Conservation (phyloP, 2,888 invertebrate genomes). For the Acanthosepion lycidas region DNA sequence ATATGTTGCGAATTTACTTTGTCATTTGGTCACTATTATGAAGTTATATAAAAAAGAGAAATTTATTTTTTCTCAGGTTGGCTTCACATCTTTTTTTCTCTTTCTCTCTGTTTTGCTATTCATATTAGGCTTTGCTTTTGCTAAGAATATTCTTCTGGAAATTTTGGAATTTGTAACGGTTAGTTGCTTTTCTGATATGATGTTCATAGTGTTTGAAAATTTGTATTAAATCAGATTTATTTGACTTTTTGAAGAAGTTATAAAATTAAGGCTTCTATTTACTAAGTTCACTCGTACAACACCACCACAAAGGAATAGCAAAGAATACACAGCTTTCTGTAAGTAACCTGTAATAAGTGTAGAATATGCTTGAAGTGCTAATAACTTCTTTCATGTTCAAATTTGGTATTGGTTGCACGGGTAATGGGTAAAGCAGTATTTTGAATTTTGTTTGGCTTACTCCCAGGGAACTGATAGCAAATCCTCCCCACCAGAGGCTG, state of each 20-base stretch:
- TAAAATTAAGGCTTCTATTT: not conserved
- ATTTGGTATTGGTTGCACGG: not conserved
- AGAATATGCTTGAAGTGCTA: not conserved
- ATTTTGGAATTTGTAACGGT: no score
- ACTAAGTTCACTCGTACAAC: not conserved
- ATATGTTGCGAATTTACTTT: no score
- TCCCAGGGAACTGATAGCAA: not conserved
- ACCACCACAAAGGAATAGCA: not conserved
- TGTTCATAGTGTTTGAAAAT: no score
- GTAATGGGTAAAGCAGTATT: constrained; percentile 33
- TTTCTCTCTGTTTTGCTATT: no score
- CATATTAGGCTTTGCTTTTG: no score
- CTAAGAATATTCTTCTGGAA: no score
- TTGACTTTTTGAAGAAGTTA: not conserved
- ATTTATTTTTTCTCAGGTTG: no score
- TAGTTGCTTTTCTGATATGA: no score
- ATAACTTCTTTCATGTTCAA: not conserved
- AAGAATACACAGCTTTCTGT: not conserved
- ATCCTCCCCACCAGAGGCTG: not conserved
- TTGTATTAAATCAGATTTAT: no score
- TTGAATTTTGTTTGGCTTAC: not conserved
- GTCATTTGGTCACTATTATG: no score
- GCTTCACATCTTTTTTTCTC: no score
- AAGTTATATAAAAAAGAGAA: no score
- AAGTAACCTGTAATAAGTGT: not conserved